These are phyloP conservation scores for Hippocampus kuda DNA, from an alignment of 2,797 vertebrate species.

Conservation along the genomic window DNA sequence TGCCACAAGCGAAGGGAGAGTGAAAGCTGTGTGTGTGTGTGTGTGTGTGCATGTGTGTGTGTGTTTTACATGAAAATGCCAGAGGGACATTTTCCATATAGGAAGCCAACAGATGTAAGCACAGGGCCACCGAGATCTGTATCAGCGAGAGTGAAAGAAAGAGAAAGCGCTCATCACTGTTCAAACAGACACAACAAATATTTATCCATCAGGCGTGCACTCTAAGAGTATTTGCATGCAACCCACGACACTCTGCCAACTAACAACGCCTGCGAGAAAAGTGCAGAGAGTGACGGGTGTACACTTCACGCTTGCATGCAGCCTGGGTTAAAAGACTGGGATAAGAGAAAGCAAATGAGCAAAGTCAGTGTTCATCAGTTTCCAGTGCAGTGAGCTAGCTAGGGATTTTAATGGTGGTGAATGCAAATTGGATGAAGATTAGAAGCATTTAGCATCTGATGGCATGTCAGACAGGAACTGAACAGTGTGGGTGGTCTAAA, in stretches of 20 bases:
- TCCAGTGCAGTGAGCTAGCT: conserved; percentile 33
- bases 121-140: background rate
- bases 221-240: conserved; percentile 45
- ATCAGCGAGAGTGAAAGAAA: background rate
- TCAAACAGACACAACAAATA: conserved; percentile 38
- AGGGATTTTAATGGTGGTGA: conserved; percentile 40
- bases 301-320: conserved; percentile 12
- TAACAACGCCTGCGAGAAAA: conserved; percentile 34
- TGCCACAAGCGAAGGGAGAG: conserved; percentile 21
- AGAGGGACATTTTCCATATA: background rate
- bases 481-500: conserved; percentile 19
- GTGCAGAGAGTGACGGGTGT: conserved; percentile 27
- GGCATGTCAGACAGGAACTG: conserved; percentile 30
- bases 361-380: conserved; percentile 51
- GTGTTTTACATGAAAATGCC: conserved; percentile 15
- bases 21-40: conserved; percentile 16
- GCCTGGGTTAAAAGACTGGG: conserved; percentile 33
- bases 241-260: conserved; percentile 22
- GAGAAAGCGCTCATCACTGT: background rate
- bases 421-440: conserved; percentile 17
- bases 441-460: conserved; percentile 36
- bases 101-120: background rate
- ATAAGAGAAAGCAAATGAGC: conserved; percentile 46
- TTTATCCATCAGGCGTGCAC: conserved; percentile 48
- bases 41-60: background rate